phyloP scores from a whole-genome alignment of 2,888 invertebrate species.

The Synanthedon myopaeformis region DNA sequence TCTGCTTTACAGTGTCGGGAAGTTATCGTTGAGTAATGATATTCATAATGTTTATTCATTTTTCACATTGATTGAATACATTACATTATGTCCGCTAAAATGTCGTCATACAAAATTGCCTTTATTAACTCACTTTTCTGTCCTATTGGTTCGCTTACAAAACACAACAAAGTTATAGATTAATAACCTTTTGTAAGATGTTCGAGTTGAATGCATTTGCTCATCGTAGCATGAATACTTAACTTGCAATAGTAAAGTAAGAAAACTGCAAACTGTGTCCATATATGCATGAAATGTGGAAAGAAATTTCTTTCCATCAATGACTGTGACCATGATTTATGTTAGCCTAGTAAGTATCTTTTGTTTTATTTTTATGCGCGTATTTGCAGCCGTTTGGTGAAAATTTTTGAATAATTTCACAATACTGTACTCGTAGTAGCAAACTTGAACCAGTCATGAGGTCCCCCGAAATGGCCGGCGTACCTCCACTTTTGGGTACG shows the following conservation, averaged over 20 bases:
- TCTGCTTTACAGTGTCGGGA: no score
- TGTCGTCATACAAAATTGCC: neutral
- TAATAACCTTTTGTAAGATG: constrained; percentile 12
- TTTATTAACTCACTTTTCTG: neutral
- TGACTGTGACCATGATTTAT: neutral
- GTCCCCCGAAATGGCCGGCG: no score
- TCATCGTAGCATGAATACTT: neutral
- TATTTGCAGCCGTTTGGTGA: no score
- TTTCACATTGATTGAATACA: no score
- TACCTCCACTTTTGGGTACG: no score
- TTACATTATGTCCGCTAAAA: neutral
- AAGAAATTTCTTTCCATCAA: neutral
- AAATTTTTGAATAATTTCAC: no score
- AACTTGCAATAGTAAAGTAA: constrained; percentile 1
- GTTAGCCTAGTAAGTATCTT: no score
- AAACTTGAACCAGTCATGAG: no score
- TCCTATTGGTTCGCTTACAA: neutral
- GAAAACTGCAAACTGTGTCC: constrained; percentile 1
- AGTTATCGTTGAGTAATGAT: no score
- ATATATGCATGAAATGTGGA: neutral
- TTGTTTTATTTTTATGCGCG: no score
- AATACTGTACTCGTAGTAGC: no score
- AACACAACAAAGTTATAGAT: constrained; percentile 5
- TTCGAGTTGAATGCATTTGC: neutral
- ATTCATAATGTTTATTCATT: no score